Conservation (phyloP, 2,888 invertebrate genomes). For the Helicoverpa assulta region DNA sequence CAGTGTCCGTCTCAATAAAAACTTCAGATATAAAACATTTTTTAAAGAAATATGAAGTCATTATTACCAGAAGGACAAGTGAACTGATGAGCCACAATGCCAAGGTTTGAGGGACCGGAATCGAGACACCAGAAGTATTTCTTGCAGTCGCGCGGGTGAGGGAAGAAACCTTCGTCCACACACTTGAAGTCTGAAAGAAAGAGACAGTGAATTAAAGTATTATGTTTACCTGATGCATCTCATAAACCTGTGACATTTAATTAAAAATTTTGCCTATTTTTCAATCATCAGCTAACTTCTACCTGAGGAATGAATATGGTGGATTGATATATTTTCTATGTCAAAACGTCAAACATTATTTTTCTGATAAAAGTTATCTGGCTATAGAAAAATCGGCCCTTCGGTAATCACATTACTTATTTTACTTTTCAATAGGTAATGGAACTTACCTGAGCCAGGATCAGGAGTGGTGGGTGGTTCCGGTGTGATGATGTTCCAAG, state of each 20-base stretch:
- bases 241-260: no score
- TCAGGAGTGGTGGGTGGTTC: slow-evolving; percentile 97
- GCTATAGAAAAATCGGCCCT: no score
- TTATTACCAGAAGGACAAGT: slow-evolving; percentile 96
- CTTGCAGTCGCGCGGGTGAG: slow-evolving; percentile 97
- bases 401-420: no score
- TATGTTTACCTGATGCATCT: not conserved
- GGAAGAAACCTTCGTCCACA: slow-evolving; percentile 97
- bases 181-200: slow-evolving; percentile 94
- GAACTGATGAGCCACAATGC: slow-evolving; percentile 97
- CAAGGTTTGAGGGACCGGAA: slow-evolving; percentile 96
- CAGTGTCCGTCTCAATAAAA: no score
- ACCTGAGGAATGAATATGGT: no score
- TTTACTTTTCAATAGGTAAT: no score
- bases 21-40: no score
- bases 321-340: no score
- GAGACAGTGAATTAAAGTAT: not conserved
- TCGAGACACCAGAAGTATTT: slow-evolving; percentile 98
- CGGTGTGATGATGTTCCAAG: slow-evolving; percentile 92
- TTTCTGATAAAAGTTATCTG: no score
- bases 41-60: not conserved
- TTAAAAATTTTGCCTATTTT: no score
- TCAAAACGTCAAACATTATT: no score
- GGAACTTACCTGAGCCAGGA: slow-evolving; percentile 93
- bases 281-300: no score